Evolutionary conservation across 2,888 invertebrate species (phyloP).

Genomic region (Melinaea marsaeus): DNA sequence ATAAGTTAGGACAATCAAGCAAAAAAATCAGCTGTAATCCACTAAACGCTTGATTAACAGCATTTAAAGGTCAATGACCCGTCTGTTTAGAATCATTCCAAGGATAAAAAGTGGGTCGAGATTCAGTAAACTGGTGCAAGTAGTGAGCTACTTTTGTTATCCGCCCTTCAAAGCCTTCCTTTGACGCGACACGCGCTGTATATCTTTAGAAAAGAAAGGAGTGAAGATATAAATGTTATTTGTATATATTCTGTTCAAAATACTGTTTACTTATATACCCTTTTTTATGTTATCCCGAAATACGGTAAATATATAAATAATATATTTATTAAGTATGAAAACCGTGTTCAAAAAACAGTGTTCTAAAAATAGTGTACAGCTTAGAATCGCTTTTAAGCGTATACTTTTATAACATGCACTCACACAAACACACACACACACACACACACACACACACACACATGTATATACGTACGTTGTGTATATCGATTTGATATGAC

Average conservation of each 20-base stretch:
- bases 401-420: no score
- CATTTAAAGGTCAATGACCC: constrained; percentile 25
- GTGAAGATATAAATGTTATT: not conserved
- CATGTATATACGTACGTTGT: no score
- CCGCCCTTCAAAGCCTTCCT: constrained; percentile 1
- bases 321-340: no score
- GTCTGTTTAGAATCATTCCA: constrained; percentile 38
- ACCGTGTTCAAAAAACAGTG: no score
- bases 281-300: no score
- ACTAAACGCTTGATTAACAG: not conserved
- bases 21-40: not conserved
- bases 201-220: not conserved
- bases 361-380: no score
- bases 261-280: no score
- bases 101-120: constrained; percentile 60
- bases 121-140: constrained; percentile 41
- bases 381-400: no score
- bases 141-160: constrained; percentile 25
- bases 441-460: no score
- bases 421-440: no score
- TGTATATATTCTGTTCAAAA: not conserved
- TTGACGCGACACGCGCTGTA: constrained; percentile 4
- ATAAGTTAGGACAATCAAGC: not conserved
- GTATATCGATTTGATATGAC: no score
- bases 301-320: no score